Conservation (phyloP, 2,888 invertebrate species). For the Himalopsyche tibetana region DNA sequence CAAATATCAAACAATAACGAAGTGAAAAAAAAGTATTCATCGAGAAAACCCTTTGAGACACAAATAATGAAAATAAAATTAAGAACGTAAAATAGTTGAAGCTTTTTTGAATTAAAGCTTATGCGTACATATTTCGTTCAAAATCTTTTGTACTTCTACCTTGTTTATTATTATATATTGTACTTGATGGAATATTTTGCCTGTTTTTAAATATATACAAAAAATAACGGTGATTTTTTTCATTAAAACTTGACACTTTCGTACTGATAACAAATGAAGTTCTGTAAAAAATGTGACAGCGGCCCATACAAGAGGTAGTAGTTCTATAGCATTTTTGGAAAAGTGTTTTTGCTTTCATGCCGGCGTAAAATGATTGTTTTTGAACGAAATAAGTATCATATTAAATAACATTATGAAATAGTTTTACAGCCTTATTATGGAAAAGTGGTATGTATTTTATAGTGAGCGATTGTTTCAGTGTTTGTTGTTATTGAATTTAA, state of each 20-base stretch:
- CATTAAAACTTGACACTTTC: background rate
- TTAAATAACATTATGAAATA: no score
- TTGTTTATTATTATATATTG: background rate
- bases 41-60: background rate
- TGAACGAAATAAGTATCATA: background rate
- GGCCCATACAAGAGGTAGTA: background rate
- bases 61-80: background rate
- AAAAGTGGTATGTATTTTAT: no score
- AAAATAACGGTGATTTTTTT: background rate
- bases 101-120: background rate
- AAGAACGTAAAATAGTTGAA: background rate
- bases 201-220: background rate
- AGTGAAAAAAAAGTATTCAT: background rate
- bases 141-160: background rate
- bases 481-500: no score
- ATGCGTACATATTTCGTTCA: background rate
- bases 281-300: background rate
- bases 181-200: background rate
- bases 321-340: background rate
- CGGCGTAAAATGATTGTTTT: background rate
- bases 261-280: constrained; percentile 26
- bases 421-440: no score
- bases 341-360: background rate
- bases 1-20: background rate
- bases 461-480: no score